phyloP scores from a whole-genome alignment of 2,797 vertebrate species.

The Taenioides sp. region DNA sequence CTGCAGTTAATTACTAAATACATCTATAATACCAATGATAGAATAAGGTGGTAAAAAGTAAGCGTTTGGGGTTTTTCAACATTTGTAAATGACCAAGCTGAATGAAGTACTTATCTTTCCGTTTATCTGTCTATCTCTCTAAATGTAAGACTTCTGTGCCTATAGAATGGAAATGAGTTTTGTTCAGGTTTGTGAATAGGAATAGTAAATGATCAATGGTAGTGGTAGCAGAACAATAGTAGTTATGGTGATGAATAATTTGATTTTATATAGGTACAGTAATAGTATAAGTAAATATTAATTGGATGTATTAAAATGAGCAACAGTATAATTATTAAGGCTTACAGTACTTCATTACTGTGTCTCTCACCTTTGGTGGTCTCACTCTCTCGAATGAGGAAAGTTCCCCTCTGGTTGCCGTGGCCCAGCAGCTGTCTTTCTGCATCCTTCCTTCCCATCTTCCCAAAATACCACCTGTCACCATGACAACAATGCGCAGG shows the following conservation, averaged over 20 bases:
- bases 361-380: conserved; percentile 88
- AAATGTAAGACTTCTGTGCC: not conserved
- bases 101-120: too few species aligned
- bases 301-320: too few species aligned
- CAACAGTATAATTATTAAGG: not conserved
- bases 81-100: too few species aligned
- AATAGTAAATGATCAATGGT: too few species aligned
- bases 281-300: too few species aligned
- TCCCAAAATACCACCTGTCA: conserved; percentile 97
- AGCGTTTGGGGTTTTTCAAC: not conserved
- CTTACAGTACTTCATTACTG: not conserved
- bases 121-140: too few species aligned
- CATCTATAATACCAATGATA: not conserved
- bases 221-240: too few species aligned
- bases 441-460: conserved; percentile 94
- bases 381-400: conserved; percentile 95
- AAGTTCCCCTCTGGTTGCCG: conserved; percentile 87
- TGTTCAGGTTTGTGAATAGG: too few species aligned
- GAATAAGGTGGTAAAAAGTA: not conserved
- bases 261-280: too few species aligned
- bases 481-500: conserved; percentile 55
- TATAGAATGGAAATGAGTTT: not conserved
- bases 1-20: not conserved
- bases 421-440: conserved; percentile 89
- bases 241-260: too few species aligned